Evolutionary conservation across 1,140 invertebrate genomes (phyloP), one percentile per base, ranked within the genome.

Genomic region (Drosophila trapezifrons): DNA sequence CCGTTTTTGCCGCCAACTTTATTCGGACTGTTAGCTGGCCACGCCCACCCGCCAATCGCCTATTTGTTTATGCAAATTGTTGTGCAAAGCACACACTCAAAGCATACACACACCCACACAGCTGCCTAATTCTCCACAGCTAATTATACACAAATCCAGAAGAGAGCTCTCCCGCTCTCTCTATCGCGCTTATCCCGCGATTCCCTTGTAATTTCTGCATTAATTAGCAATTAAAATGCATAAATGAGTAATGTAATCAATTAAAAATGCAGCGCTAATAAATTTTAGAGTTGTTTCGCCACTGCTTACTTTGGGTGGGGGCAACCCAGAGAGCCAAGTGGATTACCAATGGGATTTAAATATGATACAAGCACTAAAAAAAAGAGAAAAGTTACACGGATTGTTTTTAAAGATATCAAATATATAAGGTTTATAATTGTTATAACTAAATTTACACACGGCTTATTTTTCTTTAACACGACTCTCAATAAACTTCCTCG

Each of bases 161-260:
- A 17, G 17, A 20, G 45, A 15, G 17, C 22, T 58, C 27, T 46
- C 6, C 60, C n/a, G n/a, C n/a, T 27, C 42, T 42, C 15, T 42
- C 18, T 51, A 37, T 27, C 29, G 8, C 40, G 51, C 49, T 52
- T 25, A 38, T 70, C 37, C 29, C 51, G 13, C 56, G 15, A 60
- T 43, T 63, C 42, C 64, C 60, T 47, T 73, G 78, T 69, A 66
- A 56, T 70, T 76, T 62, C 76, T 79, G 78, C 83, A 82, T 86
- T 82, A 87, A 87, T 86, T 87, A 79, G 83, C 83, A 76, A 82
- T 87, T 82, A 73, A 87, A 86, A 79, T 72, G 71, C 76, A 87
- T 87, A 82, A 87, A 86, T 86, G 81, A 79, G 66, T 56, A 69
- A 73, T 32, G 59, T 40, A 86, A 86, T 82, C 60, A 76, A 87